phyloP scores from a whole-genome alignment of 2,113 vertebrate genomes.

The Cebidichthys violaceus region DNA sequence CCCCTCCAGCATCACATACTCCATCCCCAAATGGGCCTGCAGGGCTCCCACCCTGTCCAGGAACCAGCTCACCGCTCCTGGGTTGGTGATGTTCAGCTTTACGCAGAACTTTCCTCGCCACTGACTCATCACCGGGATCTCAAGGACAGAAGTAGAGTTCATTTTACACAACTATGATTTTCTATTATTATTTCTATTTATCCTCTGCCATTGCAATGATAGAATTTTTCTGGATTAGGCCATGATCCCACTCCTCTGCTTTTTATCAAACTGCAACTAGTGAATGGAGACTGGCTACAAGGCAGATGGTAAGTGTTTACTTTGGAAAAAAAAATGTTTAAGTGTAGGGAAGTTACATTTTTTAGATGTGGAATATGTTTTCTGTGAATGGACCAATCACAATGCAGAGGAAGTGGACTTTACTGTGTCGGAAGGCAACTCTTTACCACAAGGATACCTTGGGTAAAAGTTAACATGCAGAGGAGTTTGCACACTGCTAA shows the following conservation, averaged over 20 bases:
- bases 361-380: constrained; percentile 4
- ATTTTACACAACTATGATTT: neutral
- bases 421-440: neutral
- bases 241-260: constrained; percentile 20
- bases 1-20: constrained; percentile 86
- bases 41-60: constrained; percentile 84
- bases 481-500: neutral
- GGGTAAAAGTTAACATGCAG: neutral
- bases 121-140: constrained; percentile 88
- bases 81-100: constrained; percentile 88
- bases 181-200: neutral
- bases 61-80: constrained; percentile 87
- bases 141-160: neutral
- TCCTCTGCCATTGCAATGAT: neutral
- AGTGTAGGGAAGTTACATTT: constrained; percentile 3
- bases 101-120: constrained; percentile 89
- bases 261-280: constrained; percentile 19
- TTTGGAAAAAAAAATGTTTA: constrained; percentile 20
- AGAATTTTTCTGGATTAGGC: constrained; percentile 1
- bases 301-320: constrained; percentile 13
- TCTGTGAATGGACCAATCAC: neutral
- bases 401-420: neutral
- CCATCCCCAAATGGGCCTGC: constrained; percentile 83
- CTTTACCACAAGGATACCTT: neutral
- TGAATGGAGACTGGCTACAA: constrained; percentile 3